These are phyloP conservation scores for Neomorphus geoffroyi DNA, from an alignment of 2,797 vertebrate genomes.

Conservation along the genomic window DNA sequence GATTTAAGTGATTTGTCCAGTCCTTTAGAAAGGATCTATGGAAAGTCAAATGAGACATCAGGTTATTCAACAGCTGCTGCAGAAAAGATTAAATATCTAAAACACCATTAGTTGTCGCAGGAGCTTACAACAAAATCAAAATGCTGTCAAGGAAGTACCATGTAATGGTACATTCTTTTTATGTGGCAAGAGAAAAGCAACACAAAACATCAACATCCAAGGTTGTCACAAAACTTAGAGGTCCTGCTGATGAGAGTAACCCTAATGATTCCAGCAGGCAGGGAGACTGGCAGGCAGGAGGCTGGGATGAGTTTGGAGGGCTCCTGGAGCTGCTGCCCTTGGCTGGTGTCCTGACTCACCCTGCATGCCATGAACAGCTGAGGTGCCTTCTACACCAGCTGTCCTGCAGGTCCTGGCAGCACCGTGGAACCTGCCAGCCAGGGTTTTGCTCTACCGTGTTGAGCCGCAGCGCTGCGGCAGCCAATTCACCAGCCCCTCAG, in stretches of 20 bases:
- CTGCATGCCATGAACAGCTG: not conserved
- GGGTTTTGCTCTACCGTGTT: not conserved
- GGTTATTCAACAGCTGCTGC: not conserved
- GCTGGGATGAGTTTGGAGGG: not conserved
- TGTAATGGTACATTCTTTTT: not conserved
- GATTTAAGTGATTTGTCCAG: conserved; percentile 5
- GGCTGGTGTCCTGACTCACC: rapidly evolving
- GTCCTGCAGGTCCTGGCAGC: not conserved
- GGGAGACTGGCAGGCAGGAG: too few species aligned
- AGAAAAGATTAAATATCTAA: not conserved
- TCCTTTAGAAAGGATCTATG: conserved; percentile 71
- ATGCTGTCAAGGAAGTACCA: not conserved
- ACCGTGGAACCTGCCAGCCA: rapidly evolving
- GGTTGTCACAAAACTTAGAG: not conserved
- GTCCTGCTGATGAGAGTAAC: not conserved
- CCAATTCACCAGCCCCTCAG: not conserved
- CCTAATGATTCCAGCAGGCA: not conserved
- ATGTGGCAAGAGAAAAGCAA: not conserved
- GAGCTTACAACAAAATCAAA: not conserved
- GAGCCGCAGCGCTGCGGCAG: rapidly evolving
- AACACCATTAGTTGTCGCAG: not conserved
- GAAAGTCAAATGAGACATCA: not conserved
- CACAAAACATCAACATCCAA: not conserved
- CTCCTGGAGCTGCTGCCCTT: not conserved
- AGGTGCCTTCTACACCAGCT: not conserved